phyloP scores from a whole-genome alignment of 2,797 vertebrate species.

The Clarias pachynema region DNA sequence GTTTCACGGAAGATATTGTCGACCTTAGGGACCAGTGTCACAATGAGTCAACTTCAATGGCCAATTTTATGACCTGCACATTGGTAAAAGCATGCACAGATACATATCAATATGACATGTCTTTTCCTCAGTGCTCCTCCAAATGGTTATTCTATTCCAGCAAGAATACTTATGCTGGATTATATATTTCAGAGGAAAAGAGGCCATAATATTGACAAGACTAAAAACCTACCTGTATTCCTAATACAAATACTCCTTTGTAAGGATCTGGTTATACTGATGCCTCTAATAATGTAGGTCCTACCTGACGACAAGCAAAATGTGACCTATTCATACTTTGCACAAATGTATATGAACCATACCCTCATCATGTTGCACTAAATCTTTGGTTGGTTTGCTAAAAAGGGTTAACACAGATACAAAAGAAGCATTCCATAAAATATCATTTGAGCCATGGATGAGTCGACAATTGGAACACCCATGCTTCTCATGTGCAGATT shows the following conservation, averaged over 20 bases:
- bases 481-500: constrained; percentile 21
- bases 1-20: constrained; percentile 73
- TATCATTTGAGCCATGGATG: constrained; percentile 19
- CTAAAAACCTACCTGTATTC: neutral
- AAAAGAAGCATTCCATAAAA: constrained; percentile 7
- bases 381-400: neutral
- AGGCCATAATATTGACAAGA: neutral
- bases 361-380: neutral
- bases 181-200: neutral
- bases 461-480: constrained; percentile 21
- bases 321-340: neutral
- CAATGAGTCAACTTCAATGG: constrained; percentile 71
- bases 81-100: constrained; percentile 4
- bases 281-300: neutral
- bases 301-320: neutral
- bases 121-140: neutral
- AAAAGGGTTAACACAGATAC: neutral
- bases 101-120: constrained; percentile 9
- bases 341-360: neutral
- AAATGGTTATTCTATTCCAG: constrained; percentile 3
- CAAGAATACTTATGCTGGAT: neutral
- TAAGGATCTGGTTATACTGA: neutral
- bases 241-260: neutral
- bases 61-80: constrained; percentile 36
- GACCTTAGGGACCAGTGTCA: constrained; percentile 66